phyloP scores from a whole-genome alignment of 2,888 invertebrate genomes.

The Pyrrhia umbra region DNA sequence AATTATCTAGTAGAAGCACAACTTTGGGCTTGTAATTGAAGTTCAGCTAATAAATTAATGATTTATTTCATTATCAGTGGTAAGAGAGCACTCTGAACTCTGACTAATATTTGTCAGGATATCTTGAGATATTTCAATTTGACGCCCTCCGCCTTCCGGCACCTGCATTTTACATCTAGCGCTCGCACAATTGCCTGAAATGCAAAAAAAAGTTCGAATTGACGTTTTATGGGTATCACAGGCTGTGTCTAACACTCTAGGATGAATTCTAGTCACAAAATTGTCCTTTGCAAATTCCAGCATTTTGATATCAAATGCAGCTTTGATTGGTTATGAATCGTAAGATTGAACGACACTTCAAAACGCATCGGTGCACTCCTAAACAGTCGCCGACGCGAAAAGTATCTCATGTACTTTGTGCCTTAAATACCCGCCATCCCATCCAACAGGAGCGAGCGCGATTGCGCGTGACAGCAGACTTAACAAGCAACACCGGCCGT shows the following conservation, averaged over 20 bases:
- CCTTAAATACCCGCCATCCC: neutral
- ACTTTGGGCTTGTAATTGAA: no score
- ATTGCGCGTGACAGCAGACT: conserved; percentile 9
- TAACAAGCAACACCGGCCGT: neutral
- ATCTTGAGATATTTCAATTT: conserved; percentile 38
- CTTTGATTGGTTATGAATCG: neutral
- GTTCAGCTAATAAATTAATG: no score
- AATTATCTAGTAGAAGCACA: no score
- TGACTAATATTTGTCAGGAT: conserved; percentile 10
- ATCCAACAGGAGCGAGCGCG: neutral
- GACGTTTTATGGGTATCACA: no score
- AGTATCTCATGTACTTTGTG: neutral
- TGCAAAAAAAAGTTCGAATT: no score
- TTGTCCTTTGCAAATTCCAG: neutral
- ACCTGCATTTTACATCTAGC: conserved; percentile 3
- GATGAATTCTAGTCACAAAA: neutral
- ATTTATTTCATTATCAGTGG: no score
- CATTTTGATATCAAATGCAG: neutral
- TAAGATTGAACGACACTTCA: neutral
- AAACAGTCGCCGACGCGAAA: neutral
- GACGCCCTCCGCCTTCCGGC: neutral
- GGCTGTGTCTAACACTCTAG: no score
- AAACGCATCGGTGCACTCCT: neutral
- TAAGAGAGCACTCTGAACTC: neutral
- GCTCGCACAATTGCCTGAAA: neutral